Evolutionary conservation across 1,140 invertebrate genomes (phyloP).

Genomic region (Steinernema feltiae): DNA sequence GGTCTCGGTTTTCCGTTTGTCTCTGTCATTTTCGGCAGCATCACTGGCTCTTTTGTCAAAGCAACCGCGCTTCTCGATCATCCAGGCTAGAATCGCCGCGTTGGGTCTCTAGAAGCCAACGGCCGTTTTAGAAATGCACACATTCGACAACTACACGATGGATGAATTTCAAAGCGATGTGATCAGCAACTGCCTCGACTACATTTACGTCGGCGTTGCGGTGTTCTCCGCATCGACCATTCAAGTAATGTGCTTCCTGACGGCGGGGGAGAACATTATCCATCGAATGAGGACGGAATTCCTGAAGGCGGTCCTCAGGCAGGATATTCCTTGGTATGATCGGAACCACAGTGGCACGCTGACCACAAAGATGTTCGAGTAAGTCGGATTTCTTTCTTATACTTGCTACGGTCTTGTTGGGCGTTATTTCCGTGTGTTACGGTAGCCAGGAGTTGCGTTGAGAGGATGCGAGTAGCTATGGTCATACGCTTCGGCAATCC

Average conservation of each 20-base stretch:
- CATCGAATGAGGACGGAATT: slow-evolving; percentile 68
- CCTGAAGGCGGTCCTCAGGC: slow-evolving; percentile 70
- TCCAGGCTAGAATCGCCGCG: neutral
- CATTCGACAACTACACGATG: neutral
- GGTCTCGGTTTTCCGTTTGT: slow-evolving; percentile 36
- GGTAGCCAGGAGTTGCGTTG: too few species aligned
- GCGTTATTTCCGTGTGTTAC: too few species aligned
- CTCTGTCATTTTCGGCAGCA: slow-evolving; percentile 31
- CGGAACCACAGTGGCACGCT: slow-evolving; percentile 77
- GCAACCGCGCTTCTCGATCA: neutral
- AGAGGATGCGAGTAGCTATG: too few species aligned
- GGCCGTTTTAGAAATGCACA: neutral
- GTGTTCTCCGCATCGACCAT: slow-evolving; percentile 33
- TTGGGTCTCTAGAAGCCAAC: neutral
- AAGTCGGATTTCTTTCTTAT: slow-evolving; percentile 50
- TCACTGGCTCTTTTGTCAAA: neutral
- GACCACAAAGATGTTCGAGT: slow-evolving; percentile 80
- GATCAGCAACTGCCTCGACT: slow-evolving; percentile 32
- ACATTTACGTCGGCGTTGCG: slow-evolving; percentile 28
- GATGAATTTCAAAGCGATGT: neutral
- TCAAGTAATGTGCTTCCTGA: slow-evolving; percentile 52
- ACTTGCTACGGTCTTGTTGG: too few species aligned
- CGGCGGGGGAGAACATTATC: slow-evolving; percentile 64
- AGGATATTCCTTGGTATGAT: slow-evolving; percentile 85
- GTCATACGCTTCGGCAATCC: too few species aligned